Base-by-base conservation (phyloP, 1,140 invertebrate species). In the Drosophila micromelanica region DNA sequence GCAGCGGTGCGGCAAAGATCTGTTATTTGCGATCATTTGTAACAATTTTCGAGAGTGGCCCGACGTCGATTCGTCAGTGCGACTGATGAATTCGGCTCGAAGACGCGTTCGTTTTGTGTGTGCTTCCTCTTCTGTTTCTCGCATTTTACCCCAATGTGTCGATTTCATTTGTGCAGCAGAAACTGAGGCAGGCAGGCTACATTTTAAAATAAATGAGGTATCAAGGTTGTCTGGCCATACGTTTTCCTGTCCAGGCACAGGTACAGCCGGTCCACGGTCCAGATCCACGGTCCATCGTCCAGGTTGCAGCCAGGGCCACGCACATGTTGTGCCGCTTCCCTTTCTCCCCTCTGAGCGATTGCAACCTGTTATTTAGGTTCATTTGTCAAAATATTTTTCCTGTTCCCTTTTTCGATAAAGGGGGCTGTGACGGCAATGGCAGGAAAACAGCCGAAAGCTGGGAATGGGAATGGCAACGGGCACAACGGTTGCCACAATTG, bases 21-120 rank as follows among this genome's bases (percentile, higher is more conserved):
- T 92, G 80, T 92, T 92, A 92, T 92, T 92, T 92, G 91, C 84
- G 78, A 92, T 92, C 91, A 92, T 92, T 92, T 92, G 91, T 92
- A 92, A 92, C 82, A 91, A 91, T 92, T 91, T 91, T 87, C 72
- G 72, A 89, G 81, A 79, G 70, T 65, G 64, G 73, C 78, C 61
- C 61, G 69, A 68, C 76, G 70, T 69, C 68, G 51, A 79, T 70
- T 71, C 72, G 78, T 78, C 76, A 74, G 62, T 69, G 55, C 30
- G 60, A 70, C 69, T 75, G 72, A 76, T 76, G 77, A 55, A 79
- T 74, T 63, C 72, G 61, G 61, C 62, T 52, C 63, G 20, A 69
- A 67, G 69, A 75, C 42, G 46, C 42, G 42, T 38, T 62, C 20
- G 60, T 49, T 68, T 78, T 61, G 59, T 77, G 3, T 27, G 23